These are phyloP conservation scores for Listrodromus nycthemerus DNA, from an alignment of 2,888 invertebrate genomes.

Conservation along the genomic window DNA sequence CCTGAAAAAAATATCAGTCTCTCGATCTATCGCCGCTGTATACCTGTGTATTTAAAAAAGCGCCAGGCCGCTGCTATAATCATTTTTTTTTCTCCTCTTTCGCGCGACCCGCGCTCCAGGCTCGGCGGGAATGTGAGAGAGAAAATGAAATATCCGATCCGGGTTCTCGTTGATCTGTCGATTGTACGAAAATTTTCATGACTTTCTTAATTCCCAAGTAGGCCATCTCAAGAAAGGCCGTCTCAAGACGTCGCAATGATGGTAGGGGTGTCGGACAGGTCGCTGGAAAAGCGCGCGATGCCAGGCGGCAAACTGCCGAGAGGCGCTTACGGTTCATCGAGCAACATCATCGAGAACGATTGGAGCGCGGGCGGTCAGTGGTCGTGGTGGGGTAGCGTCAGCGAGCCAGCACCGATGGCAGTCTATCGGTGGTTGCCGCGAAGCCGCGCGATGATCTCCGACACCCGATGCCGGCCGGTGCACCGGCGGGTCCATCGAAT, in stretches of 20 bases:
- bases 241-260: neutral
- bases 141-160: neutral
- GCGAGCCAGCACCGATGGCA: slow-evolving; percentile 19
- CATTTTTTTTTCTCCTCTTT: slow-evolving; percentile 41
- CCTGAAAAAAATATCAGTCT: slow-evolving; percentile 70
- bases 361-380: slow-evolving; percentile 48
- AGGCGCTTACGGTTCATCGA: slow-evolving; percentile 61
- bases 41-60: slow-evolving; percentile 58
- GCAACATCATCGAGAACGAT: slow-evolving; percentile 66
- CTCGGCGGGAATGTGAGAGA: slow-evolving; percentile 9
- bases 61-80: slow-evolving; percentile 48
- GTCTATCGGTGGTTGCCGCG: slow-evolving; percentile 63
- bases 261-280: slow-evolving; percentile 1
- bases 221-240: neutral
- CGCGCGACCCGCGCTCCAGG: neutral
- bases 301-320: slow-evolving; percentile 10
- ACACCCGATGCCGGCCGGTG: slow-evolving; percentile 59
- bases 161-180: neutral
- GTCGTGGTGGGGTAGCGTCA: slow-evolving; percentile 37
- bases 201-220: slow-evolving; percentile 42
- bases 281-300: slow-evolving; percentile 22
- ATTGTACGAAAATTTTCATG: neutral
- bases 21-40: slow-evolving; percentile 63
- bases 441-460: slow-evolving; percentile 66
- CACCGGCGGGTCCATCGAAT: slow-evolving; percentile 61